phyloP scores from a whole-genome alignment of 2,113 vertebrate species.

The Hemiscyllium ocellatum region DNA sequence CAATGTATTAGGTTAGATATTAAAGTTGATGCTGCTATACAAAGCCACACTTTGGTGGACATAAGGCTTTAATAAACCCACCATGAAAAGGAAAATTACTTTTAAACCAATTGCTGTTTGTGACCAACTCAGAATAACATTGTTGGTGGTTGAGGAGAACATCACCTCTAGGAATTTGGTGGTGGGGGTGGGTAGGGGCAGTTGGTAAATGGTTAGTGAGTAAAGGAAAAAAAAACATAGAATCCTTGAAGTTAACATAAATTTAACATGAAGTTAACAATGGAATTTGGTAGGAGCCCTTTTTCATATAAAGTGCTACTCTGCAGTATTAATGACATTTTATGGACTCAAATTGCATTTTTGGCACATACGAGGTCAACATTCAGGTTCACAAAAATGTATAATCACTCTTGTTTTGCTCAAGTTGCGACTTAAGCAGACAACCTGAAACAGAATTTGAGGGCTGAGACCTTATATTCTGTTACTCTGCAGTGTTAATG shows the following conservation, averaged over 20 bases:
- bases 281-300: neutral
- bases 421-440: neutral
- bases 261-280: neutral
- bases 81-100: neutral
- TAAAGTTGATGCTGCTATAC: neutral
- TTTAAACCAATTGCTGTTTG: neutral
- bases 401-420: neutral
- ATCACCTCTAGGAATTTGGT: neutral
- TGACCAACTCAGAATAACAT: neutral
- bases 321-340: neutral
- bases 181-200: neutral
- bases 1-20: neutral
- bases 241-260: neutral
- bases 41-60: neutral
- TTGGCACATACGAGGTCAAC: neutral
- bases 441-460: neutral
- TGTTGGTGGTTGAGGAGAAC: neutral
- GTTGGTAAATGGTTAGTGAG: neutral
- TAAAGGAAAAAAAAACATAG: neutral
- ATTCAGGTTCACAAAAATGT: neutral
- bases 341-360: neutral
- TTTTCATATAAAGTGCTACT: neutral
- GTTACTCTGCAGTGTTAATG: neutral
- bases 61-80: neutral
- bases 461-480: neutral